A percentile compares a stretch with the other conserved stretches of the same genome.
Conservation (phyloP, 2,888 invertebrate genomes). For the Heteromyza rotundicornis region DNA sequence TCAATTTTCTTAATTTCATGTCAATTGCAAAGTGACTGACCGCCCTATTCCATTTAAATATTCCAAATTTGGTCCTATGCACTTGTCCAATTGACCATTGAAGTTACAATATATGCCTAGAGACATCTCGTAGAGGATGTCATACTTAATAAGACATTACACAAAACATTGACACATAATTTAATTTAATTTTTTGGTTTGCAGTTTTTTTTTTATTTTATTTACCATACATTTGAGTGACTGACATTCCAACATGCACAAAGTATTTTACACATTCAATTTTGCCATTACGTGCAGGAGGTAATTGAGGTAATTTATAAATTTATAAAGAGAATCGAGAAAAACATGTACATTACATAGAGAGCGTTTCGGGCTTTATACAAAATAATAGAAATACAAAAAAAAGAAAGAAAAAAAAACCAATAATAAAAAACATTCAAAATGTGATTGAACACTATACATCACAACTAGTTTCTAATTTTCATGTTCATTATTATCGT, state of each 20-base stretch:
- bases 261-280: background rate
- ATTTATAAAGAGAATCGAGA: background rate
- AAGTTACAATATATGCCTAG: background rate
- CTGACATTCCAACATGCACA: constrained; percentile 23
- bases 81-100: background rate
- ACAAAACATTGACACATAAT: background rate
- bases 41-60: too few relatives aligned
- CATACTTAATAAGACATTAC: background rate
- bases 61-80: too few relatives aligned
- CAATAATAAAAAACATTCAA: background rate
- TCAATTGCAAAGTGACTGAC: too few relatives aligned
- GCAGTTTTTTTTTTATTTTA: too few relatives aligned
- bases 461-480: too few relatives aligned
- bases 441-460: too few relatives aligned
- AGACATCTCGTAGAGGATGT: background rate
- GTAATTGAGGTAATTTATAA: background rate
- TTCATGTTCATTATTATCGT: too few relatives aligned
- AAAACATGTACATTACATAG: background rate
- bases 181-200: too few relatives aligned
- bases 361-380: background rate
- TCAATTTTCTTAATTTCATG: too few relatives aligned
- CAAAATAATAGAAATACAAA: background rate
- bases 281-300: background rate
- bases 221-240: constrained; percentile 1
- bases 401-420: background rate